Percentiles rank a stretch among this genome's conserved stretches.
Conservation (phyloP, 2,888 invertebrate genomes). For the Trissoscelio sp. region DNA sequence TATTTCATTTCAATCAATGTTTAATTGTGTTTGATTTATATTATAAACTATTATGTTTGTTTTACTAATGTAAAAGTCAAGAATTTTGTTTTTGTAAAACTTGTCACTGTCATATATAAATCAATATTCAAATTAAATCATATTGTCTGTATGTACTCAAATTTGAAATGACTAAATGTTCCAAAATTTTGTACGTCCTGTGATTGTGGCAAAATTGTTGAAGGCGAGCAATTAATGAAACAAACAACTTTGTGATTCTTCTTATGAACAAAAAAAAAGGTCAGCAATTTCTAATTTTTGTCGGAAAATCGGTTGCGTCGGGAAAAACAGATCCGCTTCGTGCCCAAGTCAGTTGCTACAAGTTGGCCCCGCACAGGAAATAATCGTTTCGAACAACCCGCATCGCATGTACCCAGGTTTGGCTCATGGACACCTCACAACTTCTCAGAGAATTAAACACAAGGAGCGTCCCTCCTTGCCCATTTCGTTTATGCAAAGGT, state of each 20-base stretch:
- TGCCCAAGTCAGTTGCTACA: constrained; percentile 95
- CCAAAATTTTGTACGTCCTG: too few relatives aligned
- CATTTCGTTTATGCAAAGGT: constrained; percentile 82
- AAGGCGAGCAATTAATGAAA: constrained; percentile 28
- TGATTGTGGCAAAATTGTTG: too few relatives aligned
- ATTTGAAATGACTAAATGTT: too few relatives aligned
- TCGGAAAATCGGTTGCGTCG: constrained; percentile 72
- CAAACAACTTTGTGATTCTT: constrained; percentile 62
- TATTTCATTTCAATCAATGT: background rate
- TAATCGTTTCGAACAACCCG: constrained; percentile 79
- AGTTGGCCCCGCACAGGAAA: constrained; percentile 86
- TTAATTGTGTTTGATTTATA: background rate
- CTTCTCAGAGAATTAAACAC: constrained; percentile 87
- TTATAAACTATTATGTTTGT: background rate
- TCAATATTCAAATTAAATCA: too few relatives aligned
- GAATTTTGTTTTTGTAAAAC: too few relatives aligned
- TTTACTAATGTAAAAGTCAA: too few relatives aligned
- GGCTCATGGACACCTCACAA: constrained; percentile 80
- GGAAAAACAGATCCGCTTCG: constrained; percentile 91
- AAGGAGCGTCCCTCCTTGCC: constrained; percentile 86
- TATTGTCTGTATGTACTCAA: too few relatives aligned
- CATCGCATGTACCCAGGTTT: constrained; percentile 82
- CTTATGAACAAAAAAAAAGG: constrained; percentile 43
- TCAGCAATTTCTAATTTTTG: constrained; percentile 62
- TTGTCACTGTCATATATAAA: too few relatives aligned